Conservation (phyloP, 2,113 vertebrate species). For the Grus americana region DNA sequence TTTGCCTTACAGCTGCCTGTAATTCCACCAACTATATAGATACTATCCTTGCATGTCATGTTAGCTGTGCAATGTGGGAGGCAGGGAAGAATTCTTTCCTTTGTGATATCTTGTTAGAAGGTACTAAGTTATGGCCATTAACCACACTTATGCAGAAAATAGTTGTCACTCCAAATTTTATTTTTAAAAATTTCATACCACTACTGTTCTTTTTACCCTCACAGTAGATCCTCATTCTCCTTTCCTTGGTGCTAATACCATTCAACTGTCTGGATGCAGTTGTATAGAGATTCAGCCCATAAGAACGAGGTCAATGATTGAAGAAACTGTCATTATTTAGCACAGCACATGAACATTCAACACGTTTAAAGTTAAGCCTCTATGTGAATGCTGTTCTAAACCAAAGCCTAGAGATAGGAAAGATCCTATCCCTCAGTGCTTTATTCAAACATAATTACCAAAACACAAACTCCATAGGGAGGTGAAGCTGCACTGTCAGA, state of each 20-base stretch:
- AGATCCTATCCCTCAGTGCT: not conserved
- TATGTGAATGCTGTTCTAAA: not conserved
- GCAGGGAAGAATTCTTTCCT: not conserved
- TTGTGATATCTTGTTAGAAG: not conserved
- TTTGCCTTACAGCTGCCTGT: not conserved
- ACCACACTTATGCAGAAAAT: not conserved
- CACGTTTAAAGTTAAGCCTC: not conserved
- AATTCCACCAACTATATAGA: not conserved
- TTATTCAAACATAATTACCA: not conserved
- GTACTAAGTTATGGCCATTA: not conserved
- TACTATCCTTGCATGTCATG: not conserved
- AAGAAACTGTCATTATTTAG: not conserved
- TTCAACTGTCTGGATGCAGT: not conserved
- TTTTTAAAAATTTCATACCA: not conserved
- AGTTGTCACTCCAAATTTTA: not conserved
- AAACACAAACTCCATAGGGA: not conserved
- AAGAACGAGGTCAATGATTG: not conserved
- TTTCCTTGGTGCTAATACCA: not conserved
- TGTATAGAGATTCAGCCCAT: not conserved
- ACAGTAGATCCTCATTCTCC: not conserved
- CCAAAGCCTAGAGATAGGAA: not conserved
- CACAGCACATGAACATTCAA: not conserved
- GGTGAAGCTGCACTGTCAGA: not conserved
- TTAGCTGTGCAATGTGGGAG: not conserved
- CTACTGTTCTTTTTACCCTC: not conserved